Percentiles rank a stretch among this genome's conserved stretches.
These are phyloP conservation scores for Agrenia bidenticulata DNA, from an alignment of 2,888 invertebrate genomes.

Conservation along the genomic window DNA sequence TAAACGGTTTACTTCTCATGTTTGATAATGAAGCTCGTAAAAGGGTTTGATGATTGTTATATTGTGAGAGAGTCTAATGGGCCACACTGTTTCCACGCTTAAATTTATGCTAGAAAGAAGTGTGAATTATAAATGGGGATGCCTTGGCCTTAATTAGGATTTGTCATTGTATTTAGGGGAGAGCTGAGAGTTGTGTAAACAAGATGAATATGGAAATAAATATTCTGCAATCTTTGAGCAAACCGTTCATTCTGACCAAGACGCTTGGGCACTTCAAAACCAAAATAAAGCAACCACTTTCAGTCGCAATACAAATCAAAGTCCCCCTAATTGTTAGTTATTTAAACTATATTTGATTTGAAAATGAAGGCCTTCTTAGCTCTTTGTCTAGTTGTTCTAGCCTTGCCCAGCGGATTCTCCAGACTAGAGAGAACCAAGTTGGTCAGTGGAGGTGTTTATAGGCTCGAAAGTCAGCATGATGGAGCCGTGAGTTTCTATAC, in stretches of 20 bases:
- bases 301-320: too few species aligned
- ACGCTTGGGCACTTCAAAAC: neutral
- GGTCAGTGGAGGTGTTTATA: constrained; percentile 27
- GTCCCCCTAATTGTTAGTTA: too few species aligned
- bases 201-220: constrained; percentile 9
- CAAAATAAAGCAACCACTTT: too few species aligned
- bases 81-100: too few species aligned
- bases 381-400: neutral
- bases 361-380: neutral
- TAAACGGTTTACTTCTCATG: too few species aligned
- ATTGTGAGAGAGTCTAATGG: too few species aligned
- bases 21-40: too few species aligned
- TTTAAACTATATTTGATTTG: too few species aligned
- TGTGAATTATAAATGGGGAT: constrained; percentile 3
- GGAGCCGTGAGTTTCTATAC: constrained; percentile 34
- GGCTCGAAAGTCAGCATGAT: constrained; percentile 41
- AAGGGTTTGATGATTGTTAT: too few species aligned
- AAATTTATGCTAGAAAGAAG: constrained; percentile 4
- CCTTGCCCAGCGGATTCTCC: neutral
- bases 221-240: constrained; percentile 4
- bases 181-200: neutral
- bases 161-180: neutral
- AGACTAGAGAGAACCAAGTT: constrained; percentile 36
- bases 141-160: constrained; percentile 6
- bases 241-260: neutral